Evolutionary conservation across 1,140 invertebrate species (phyloP).

Genomic region (Trialeurodes vaporariorum): DNA sequence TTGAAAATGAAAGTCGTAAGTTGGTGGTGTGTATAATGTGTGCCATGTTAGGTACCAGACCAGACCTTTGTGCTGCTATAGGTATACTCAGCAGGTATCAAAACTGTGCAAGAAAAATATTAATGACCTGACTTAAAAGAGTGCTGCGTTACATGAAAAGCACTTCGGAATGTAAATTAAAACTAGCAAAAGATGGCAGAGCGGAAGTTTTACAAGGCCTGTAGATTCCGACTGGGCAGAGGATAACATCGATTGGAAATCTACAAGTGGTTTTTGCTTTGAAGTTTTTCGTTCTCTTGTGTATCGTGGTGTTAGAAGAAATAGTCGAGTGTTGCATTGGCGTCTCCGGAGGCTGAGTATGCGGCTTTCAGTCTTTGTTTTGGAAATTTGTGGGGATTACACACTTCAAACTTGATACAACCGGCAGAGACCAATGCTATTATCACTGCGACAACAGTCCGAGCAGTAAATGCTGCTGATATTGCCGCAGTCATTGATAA

Average conservation of each 20-base stretch:
- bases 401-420: no score
- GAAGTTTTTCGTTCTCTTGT: conserved; percentile 6
- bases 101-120: conserved; percentile 21
- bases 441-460: no score
- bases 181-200: conserved; percentile 13
- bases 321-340: conserved; percentile 30
- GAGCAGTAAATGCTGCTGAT: no score
- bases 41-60: conserved; percentile 10
- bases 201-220: conserved; percentile 6
- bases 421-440: no score
- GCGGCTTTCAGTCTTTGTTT: no score
- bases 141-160: conserved; percentile 26
- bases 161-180: conserved; percentile 19
- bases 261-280: conserved; percentile 8
- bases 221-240: conserved; percentile 20
- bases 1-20: conserved; percentile 3
- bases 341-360: conserved; percentile 34
- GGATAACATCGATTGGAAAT: conserved; percentile 5
- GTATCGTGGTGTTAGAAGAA: conserved; percentile 17
- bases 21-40: conserved; percentile 17
- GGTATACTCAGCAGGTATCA: conserved; percentile 23
- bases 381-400: no score
- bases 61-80: conserved; percentile 26
- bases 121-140: conserved; percentile 25
- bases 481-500: no score